Evolutionary conservation across 2,113 vertebrate genomes (phyloP), one percentile per base, ranked within the genome.

Genomic region (Polyodon spathula): DNA sequence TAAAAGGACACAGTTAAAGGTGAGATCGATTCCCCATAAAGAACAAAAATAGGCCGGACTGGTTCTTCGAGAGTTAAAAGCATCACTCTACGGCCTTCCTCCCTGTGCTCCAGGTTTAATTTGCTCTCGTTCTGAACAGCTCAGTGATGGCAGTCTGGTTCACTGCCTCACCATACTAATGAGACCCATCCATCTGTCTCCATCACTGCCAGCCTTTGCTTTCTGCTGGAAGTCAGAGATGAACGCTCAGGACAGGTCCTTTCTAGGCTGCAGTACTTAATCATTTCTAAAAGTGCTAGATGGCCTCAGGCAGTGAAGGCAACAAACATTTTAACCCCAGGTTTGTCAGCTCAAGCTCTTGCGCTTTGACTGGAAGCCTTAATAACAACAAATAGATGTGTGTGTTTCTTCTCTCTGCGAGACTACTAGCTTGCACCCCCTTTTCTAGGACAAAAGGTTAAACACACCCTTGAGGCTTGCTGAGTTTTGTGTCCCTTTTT

Each of bases 201-300:
- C 89, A 87, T 90, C 88, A 89, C 78, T 88, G 84, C 83, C 82
- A 86, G 84, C 78, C 86, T 89, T 83, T 86, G 84, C 84, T 89
- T 89, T 87, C 86, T 88, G 83, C 85, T 88, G 84, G 83, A 89
- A 90, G 88, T 89, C 87, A 89, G 87, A 87, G 87, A 90, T 89
- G 88, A 90, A 89, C 88, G 84, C 87, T 89, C 86, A 89, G 87
- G 88, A 90, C 87, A 89, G 88, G 87, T 89, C 88, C 86, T 88
- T 89, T 86, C 87, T 84, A 85, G 86, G 84, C 84, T 87, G 82
- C 85, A 85, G 87, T 89, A 88, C 86, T 89, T 90, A 89, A 90
- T 90, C 87, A 90, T 90, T 86, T 88, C 87, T 90, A 90, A 89
- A 89, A 85, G 84, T 62, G 76, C 79, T 88, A 84, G 87, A 89